These are phyloP conservation scores for Notothenia coriiceps DNA, from an alignment of 2,113 vertebrate genomes.

Conservation along the genomic window DNA sequence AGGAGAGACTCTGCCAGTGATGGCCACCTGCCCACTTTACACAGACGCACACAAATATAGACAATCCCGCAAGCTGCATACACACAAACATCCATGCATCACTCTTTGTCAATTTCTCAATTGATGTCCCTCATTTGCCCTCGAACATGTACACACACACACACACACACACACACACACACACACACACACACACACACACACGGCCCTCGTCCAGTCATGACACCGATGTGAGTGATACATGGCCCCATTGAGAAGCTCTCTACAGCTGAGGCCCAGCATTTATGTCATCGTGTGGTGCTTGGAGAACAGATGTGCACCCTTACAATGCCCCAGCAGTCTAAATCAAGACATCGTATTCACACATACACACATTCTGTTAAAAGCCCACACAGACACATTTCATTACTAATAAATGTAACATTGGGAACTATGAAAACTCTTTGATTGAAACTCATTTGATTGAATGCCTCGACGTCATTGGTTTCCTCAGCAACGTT, in stretches of 20 bases:
- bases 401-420: slow-evolving; percentile 34
- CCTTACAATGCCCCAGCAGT: slow-evolving; percentile 12
- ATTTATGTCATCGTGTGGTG: slow-evolving; percentile 44
- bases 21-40: slow-evolving; percentile 64
- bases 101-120: slow-evolving; percentile 19
- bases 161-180: slow-evolving; percentile 6
- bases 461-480: slow-evolving; percentile 23
- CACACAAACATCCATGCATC: slow-evolving; percentile 28
- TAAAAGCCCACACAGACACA: background rate
- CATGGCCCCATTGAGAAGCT: slow-evolving; percentile 30
- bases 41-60: slow-evolving; percentile 28
- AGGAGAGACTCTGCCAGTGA: slow-evolving; percentile 52
- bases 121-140: slow-evolving; percentile 10
- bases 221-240: slow-evolving; percentile 46
- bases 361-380: background rate
- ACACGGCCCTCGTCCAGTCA: slow-evolving; percentile 1
- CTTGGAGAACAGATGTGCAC: slow-evolving; percentile 30
- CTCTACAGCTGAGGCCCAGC: slow-evolving; percentile 49
- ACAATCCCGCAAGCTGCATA: slow-evolving; percentile 22
- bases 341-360: slow-evolving; percentile 27
- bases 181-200: no score
- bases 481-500: slow-evolving; percentile 15
- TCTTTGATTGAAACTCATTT: slow-evolving; percentile 15
- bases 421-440: slow-evolving; percentile 25
- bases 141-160: slow-evolving; percentile 13